Evolutionary conservation across 1,140 invertebrate genomes (phyloP).

Genomic region (Melipona quadrifasciata): DNA sequence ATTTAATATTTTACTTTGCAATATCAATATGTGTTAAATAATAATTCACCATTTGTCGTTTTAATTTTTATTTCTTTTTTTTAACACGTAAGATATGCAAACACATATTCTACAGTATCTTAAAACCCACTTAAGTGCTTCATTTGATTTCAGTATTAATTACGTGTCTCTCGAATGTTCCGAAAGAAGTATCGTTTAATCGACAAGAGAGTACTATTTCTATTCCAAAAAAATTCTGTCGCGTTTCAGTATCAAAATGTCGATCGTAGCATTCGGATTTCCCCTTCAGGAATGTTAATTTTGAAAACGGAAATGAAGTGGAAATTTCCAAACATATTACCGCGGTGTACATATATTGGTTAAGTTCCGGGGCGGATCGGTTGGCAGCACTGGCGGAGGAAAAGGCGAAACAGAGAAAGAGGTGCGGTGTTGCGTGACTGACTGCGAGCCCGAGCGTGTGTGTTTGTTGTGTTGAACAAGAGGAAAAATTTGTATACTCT

Average conservation of each 20-base stretch:
- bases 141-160: slow-evolving; percentile 6
- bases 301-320: slow-evolving; percentile 10
- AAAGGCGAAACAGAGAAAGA: slow-evolving; percentile 65
- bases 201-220: accelerated
- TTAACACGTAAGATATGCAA: not conserved
- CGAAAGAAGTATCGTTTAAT: not conserved
- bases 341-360: not conserved
- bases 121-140: not conserved
- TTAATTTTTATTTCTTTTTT: not conserved
- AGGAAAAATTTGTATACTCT: slow-evolving; percentile 57
- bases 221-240: not conserved
- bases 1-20: no score
- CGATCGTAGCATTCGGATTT: not conserved
- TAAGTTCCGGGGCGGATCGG: not conserved
- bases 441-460: slow-evolving; percentile 77
- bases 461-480: slow-evolving; percentile 78
- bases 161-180: not conserved
- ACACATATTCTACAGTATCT: not conserved
- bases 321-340: not conserved
- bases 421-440: slow-evolving; percentile 79
- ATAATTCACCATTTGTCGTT: not conserved
- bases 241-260: not conserved
- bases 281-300: not conserved
- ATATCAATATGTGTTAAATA: not conserved
- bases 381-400: slow-evolving; percentile 21